Base-by-base conservation (phyloP, 2,888 invertebrate genomes). In the Atethmia centrago region DNA sequence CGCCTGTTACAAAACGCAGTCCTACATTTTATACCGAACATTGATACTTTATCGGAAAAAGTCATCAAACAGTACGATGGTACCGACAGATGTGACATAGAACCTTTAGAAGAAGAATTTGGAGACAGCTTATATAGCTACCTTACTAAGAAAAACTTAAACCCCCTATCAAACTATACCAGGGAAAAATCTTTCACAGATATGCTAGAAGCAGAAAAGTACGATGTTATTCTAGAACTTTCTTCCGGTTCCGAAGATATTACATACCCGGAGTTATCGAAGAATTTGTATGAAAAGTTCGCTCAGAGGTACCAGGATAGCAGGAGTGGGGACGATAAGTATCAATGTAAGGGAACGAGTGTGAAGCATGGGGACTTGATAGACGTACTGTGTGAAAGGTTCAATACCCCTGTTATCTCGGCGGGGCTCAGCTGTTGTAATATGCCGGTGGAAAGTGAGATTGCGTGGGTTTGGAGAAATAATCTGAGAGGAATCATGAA, bases 401-500 rank as follows among this genome's bases (percentile, higher is more conserved):
- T 97, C 85, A 96, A 97, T 68, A 96, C 97, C 2, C 97, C 98
- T 0, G 95, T 98, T 90, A 95, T 98, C 65, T 97, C 98, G 0
- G 96, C 97, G 7, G 98, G 98, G 28, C 92, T 99, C 42, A 97
- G 97, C 71, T 99, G 99, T 88, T 99, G 99, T 90, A 98, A 98
- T 85, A 98, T 98, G 97, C 99, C 99, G 0, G 88, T 92, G 0
- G 96, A 97, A n/a, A 93, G 90, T 0, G 96, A 97, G 63, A 96
- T 98, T n/a, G 97, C 97, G 0, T 96, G 96, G 80, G 97, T 98
- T 14, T 98, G 98, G 98, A 97, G 97, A 83, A 97, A 97, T 76
- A 97, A 97, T 88, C 89, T 98, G 67, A 94, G 94, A 28, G 97
- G 97, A 7, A 94, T 97, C 8, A 97, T 97, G 96, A 96, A 97